Conservation (phyloP, 2,888 invertebrate genomes). For the Nomada goodeniana region DNA sequence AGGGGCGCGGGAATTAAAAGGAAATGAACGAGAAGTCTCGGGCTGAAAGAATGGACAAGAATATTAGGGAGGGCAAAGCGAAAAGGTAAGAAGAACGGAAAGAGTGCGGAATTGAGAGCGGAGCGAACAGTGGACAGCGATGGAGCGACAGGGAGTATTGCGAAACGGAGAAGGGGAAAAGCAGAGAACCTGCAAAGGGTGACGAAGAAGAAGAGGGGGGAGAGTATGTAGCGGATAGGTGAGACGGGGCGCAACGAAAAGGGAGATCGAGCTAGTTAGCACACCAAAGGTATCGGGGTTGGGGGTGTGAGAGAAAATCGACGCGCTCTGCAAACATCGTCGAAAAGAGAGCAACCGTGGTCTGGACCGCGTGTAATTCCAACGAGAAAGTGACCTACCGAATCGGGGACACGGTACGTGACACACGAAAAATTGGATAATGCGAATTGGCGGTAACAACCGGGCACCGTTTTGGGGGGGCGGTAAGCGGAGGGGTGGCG, state of each 20-base stretch:
- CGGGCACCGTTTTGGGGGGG: not conserved
- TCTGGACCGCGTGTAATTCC: constrained; percentile 52
- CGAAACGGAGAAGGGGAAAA: not conserved
- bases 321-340: constrained; percentile 52
- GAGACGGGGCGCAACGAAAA: constrained; percentile 12
- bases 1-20: not conserved
- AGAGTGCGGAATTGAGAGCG: not conserved
- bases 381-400: constrained; percentile 57
- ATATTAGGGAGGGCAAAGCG: not conserved
- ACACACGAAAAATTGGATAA: constrained; percentile 65
- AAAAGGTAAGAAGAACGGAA: not conserved
- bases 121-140: not conserved
- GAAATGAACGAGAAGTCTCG: not conserved
- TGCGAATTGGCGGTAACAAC: constrained; percentile 64
- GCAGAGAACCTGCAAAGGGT: not conserved
- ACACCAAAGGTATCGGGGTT: not conserved
- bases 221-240: not conserved
- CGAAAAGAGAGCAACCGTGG: constrained; percentile 32
- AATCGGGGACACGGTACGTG: constrained; percentile 62
- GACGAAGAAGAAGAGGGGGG: not conserved
- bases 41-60: not conserved
- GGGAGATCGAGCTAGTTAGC: not conserved
- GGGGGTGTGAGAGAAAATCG: constrained; percentile 27
- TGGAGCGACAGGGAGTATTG: not conserved
- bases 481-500: not conserved